These are phyloP conservation scores for Montipora cactus DNA, from an alignment of 64 coral and sea anemone genomes.

Conservation along the genomic window DNA sequence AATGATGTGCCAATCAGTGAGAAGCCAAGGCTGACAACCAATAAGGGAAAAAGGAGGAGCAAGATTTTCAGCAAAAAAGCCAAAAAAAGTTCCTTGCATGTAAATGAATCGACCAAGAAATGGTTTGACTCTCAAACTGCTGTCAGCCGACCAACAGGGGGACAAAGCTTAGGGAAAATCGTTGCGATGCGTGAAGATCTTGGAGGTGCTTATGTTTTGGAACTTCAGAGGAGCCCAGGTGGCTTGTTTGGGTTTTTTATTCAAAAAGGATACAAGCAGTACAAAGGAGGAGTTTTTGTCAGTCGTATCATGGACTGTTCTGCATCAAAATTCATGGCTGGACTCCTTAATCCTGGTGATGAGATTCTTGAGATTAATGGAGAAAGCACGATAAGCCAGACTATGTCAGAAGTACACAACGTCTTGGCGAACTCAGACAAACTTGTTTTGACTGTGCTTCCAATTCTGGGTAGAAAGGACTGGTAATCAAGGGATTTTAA, in stretches of 20 bases:
- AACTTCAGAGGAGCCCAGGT: slow-evolving; percentile 77
- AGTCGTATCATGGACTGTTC: slow-evolving; percentile 89
- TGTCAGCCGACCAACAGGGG: slow-evolving; percentile 85
- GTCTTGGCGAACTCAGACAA: slow-evolving; percentile 88
- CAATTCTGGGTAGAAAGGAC: slow-evolving; percentile 84
- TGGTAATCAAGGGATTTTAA: slow-evolving; percentile 49
- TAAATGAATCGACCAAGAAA: slow-evolving; percentile 86
- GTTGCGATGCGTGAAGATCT: slow-evolving; percentile 77
- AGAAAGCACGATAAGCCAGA: slow-evolving; percentile 57
- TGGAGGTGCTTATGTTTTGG: slow-evolving; percentile 88
- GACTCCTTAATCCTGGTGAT: slow-evolving; percentile 90
- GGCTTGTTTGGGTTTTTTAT: slow-evolving; percentile 94
- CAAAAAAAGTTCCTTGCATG: slow-evolving; percentile 62
- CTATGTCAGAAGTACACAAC: slow-evolving; percentile 84
- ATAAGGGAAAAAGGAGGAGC: slow-evolving; percentile 54
- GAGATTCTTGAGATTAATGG: slow-evolving; percentile 92
- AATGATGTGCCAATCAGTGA: slow-evolving; percentile 81
- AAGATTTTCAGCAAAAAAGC: slow-evolving; percentile 70
- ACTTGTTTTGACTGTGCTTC: slow-evolving; percentile 78
- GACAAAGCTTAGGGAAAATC: slow-evolving; percentile 79
- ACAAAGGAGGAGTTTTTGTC: slow-evolving; percentile 76
- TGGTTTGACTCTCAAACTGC: slow-evolving; percentile 91
- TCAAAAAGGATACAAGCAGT: slow-evolving; percentile 89
- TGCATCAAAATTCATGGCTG: slow-evolving; percentile 89
- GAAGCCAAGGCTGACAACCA: slow-evolving; percentile 72